Conservation (phyloP, 2,113 vertebrate genomes). For the Isichthys henryi region DNA sequence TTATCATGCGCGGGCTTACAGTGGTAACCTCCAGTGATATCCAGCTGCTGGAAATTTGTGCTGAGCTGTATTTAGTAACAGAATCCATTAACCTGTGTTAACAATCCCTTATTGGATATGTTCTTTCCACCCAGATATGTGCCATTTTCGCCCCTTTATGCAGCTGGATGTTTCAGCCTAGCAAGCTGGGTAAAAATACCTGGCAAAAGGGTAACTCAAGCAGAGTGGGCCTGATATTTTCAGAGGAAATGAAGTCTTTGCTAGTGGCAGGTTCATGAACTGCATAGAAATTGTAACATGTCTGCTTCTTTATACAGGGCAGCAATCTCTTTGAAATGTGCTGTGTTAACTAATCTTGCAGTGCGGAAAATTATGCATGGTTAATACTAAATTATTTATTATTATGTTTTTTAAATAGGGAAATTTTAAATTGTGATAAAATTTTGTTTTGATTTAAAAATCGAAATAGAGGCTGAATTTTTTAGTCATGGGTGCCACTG, state of each 20-base stretch:
- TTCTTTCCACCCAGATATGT: not conserved
- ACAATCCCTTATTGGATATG: not conserved
- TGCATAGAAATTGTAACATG: not conserved
- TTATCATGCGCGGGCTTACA: not conserved
- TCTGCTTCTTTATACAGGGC: not conserved
- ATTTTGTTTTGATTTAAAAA: not conserved
- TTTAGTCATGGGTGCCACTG: not conserved
- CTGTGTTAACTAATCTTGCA: not conserved
- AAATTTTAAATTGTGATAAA: not conserved
- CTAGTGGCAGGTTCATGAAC: not conserved
- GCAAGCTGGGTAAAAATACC: not conserved
- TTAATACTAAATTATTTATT: not conserved
- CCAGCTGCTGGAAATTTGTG: not conserved
- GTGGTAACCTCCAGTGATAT: not conserved
- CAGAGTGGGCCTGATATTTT: not conserved
- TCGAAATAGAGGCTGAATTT: not conserved
- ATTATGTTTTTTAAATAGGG: not conserved
- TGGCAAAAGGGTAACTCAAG: not conserved
- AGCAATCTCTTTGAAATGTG: not conserved
- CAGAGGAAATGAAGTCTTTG: not conserved
- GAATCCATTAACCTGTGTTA: not conserved
- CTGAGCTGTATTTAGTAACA: not conserved
- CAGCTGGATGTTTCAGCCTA: not conserved
- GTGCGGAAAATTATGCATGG: not conserved
- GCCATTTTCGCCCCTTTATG: not conserved